Conservation (phyloP, 2,888 invertebrate genomes). For the Lacanobia wlatinum region DNA sequence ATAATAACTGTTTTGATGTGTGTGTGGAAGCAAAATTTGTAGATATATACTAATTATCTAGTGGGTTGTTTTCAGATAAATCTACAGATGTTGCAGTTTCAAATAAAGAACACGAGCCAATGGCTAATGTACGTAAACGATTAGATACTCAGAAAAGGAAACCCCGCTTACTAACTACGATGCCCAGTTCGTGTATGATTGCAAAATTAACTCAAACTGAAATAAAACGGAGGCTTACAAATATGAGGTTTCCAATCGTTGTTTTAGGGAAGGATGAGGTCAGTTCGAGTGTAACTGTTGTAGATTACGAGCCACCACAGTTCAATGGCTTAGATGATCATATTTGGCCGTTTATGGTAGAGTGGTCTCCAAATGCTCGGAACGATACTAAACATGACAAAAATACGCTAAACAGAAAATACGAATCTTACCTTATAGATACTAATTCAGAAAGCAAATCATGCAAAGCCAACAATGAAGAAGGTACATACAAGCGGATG, state of each 20-base stretch:
- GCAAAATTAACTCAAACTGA: slow-evolving; percentile 77
- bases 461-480: slow-evolving; percentile 26
- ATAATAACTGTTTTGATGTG: too few relatives aligned
- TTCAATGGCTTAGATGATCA: slow-evolving; percentile 79
- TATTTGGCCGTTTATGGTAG: slow-evolving; percentile 85
- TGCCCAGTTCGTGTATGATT: slow-evolving; percentile 64
- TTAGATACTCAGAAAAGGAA: slow-evolving; percentile 64
- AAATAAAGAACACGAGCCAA: slow-evolving; percentile 61
- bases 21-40: background rate
- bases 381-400: slow-evolving; percentile 10
- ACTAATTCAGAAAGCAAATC: slow-evolving; percentile 24
- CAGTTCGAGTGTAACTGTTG: slow-evolving; percentile 72
- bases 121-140: slow-evolving; percentile 51
- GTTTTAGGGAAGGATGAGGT: slow-evolving; percentile 82
- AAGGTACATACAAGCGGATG: slow-evolving; percentile 7
- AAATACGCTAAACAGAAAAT: slow-evolving; percentile 7
- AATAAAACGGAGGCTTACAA: slow-evolving; percentile 76
- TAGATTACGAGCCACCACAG: slow-evolving; percentile 74
- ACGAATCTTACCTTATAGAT: slow-evolving; percentile 12
- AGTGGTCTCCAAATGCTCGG: slow-evolving; percentile 69
- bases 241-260: slow-evolving; percentile 79
- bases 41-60: background rate
- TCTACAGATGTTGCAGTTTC: slow-evolving; percentile 64
- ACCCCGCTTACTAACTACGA: slow-evolving; percentile 68
- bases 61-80: slow-evolving; percentile 26